Evolutionary conservation across 1,140 invertebrate species (phyloP), one percentile per base, ranked within the genome.

Genomic region (Eueides isabella): DNA sequence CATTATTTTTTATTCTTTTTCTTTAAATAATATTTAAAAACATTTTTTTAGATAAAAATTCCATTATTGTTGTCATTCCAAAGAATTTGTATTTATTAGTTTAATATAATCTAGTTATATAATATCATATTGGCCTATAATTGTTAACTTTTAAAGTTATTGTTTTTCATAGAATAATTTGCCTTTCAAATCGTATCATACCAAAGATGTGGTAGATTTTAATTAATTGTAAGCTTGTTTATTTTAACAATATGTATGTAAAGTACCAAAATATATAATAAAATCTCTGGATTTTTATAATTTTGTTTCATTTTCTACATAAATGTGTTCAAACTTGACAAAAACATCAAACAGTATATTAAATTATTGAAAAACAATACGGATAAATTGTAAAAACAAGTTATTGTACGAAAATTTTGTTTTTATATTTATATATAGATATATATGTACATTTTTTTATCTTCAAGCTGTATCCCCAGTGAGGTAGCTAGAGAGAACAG

Each of bases 211-310:
- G 16, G 5, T 55, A 55, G 48, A 26, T 12, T 26, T 12, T 55
- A 55, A 19, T 55, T 55, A 55, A 55, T 26, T 55, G 23, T 55
- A 55, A 55, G 48, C 48, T 55, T 44, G 41, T 23, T 55, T 55
- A 55, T 55, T 55, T 55, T 23, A 55, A 55, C 23, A 55, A 55
- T 55, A 55, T 55, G 5, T 26, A 55, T 55, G 48, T 48, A 48
- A 48, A 19, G n/a, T 55, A 55, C 23, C 48, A 55, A 55, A 55
- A 55, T 9, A 19, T 55, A 23, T 55, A 55, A 23, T 55, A 14
- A 55, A 55, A 26, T 55, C 48, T 26, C 19, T 26, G 48, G 48
- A 55, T 55, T 55, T 55, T 26, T 23, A 55, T 26, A 7, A 23
- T 23, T 38, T 55, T 14, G 7, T 23, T 26, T 55, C 26, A 55